Percentiles rank a stretch among this genome's conserved stretches.
These are phyloP conservation scores for Sinelater perroti DNA, from an alignment of 2,888 invertebrate species.

Conservation along the genomic window DNA sequence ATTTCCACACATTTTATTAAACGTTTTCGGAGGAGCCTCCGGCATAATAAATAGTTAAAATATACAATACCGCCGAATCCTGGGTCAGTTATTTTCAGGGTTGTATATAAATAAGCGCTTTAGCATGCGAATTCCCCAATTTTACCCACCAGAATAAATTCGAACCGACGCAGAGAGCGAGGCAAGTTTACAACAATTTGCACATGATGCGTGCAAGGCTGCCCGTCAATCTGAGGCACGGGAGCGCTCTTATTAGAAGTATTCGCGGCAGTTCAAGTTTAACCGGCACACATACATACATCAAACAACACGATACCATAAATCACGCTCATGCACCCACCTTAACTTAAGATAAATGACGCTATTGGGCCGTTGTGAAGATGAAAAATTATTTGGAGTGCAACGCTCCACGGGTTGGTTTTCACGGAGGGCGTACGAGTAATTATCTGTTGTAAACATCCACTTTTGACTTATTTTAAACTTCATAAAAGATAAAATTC, in stretches of 20 bases:
- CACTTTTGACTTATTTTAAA: too few relatives aligned
- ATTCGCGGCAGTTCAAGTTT: slow-evolving; percentile 16
- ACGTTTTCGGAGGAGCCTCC: slow-evolving; percentile 7
- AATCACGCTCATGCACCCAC: slow-evolving; percentile 25
- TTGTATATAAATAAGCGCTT: slow-evolving; percentile 36
- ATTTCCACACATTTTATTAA: too few relatives aligned
- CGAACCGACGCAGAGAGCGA: slow-evolving; percentile 4
- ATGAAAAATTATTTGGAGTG: slow-evolving; percentile 14
- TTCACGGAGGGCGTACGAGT: too few relatives aligned
- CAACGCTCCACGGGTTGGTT: too few relatives aligned
- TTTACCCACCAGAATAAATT: slow-evolving; percentile 19
- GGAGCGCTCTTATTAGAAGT: slow-evolving; percentile 7
- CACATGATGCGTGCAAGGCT: slow-evolving; percentile 1
- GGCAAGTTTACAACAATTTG: slow-evolving; percentile 9
- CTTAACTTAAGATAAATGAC: slow-evolving; percentile 29
- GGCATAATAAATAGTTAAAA: slow-evolving; percentile 30
- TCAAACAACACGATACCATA: slow-evolving; percentile 27
- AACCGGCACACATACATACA: slow-evolving; percentile 32
- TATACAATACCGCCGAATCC: slow-evolving; percentile 29
- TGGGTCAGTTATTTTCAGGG: slow-evolving; percentile 33
- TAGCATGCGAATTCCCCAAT: slow-evolving; percentile 27
- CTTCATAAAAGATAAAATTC: too few relatives aligned
- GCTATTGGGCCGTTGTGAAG: slow-evolving; percentile 28
- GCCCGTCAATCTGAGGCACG: not conserved
- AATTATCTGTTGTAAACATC: too few relatives aligned